These are phyloP conservation scores for Orientallactaga sibirica DNA, from an alignment of 2,797 vertebrate genomes.

Conservation along the genomic window DNA sequence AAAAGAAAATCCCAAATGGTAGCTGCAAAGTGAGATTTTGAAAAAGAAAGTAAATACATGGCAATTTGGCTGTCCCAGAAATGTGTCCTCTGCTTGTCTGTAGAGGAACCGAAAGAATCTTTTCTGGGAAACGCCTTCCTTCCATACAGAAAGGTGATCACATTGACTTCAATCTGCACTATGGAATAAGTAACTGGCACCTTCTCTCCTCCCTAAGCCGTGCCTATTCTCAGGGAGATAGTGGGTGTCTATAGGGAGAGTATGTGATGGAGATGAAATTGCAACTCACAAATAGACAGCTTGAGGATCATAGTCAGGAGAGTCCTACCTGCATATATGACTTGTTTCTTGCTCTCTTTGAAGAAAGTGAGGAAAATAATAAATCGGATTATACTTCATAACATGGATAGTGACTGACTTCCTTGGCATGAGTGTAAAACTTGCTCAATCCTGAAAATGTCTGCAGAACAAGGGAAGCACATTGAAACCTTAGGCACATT, in stretches of 20 bases:
- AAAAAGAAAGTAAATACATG: conserved; percentile 1
- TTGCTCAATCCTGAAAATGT: neutral
- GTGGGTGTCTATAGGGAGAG: neutral
- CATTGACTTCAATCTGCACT: neutral
- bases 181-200: neutral
- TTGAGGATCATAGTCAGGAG: neutral
- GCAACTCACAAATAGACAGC: neutral
- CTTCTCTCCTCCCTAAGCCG: neutral
- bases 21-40: neutral
- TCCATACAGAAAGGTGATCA: neutral
- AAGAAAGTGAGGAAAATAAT: conserved; percentile 23
- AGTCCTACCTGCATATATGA: neutral
- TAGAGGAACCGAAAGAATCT: neutral
- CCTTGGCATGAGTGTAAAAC: neutral
- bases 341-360: neutral
- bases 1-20: neutral
- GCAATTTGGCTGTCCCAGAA: neutral
- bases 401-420: neutral
- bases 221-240: neutral
- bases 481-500: neutral
- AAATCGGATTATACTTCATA: neutral
- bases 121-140: neutral
- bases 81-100: neutral
- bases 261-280: neutral
- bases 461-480: neutral